Percentiles rank a stretch among this genome's conserved stretches.
Conservation (phyloP, 1,140 invertebrate species). For the Bombus superbus region DNA sequence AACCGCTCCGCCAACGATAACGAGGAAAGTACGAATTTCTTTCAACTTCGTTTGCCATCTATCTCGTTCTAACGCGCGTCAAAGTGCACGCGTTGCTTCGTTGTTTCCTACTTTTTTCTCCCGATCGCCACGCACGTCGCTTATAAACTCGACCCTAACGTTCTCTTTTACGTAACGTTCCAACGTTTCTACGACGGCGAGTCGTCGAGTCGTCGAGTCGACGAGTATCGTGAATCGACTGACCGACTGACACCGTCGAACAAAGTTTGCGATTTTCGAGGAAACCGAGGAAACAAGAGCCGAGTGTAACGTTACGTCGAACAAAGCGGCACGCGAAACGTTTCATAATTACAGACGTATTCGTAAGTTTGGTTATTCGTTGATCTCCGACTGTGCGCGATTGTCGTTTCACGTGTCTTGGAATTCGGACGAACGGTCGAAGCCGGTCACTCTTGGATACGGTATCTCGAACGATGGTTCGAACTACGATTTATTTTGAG, state of each 20-base stretch:
- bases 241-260: neutral
- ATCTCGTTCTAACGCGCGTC: too few relatives aligned
- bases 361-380: neutral
- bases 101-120: neutral
- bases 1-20: conserved; percentile 54
- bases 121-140: neutral
- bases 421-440: too few relatives aligned
- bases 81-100: too few relatives aligned
- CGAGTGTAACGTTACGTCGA: neutral
- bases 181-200: neutral
- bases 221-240: neutral
- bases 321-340: neutral
- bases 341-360: neutral
- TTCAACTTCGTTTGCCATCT: neutral
- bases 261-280: neutral
- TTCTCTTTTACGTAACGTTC: conserved; percentile 12
- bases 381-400: neutral
- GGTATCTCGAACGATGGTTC: neutral
- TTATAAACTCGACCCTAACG: neutral
- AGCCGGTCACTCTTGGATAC: neutral
- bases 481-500: conserved; percentile 16
- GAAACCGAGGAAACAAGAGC: neutral
- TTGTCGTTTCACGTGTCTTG: neutral
- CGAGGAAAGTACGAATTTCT: conserved; percentile 47
- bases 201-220: neutral